These are phyloP conservation scores for Maccullochella peelii DNA, from an alignment of 2,113 vertebrate species.

Conservation along the genomic window DNA sequence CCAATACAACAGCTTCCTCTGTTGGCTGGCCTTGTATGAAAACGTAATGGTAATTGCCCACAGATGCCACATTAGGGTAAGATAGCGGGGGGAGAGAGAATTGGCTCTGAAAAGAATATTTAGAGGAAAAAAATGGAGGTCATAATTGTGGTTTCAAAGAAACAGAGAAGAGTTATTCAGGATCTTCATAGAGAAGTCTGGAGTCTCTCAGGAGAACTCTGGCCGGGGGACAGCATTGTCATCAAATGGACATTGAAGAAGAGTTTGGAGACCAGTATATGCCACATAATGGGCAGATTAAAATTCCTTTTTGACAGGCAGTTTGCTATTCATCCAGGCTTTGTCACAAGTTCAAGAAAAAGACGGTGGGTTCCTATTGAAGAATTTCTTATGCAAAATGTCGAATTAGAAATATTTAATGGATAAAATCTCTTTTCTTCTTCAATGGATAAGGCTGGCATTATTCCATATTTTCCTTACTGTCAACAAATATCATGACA, in stretches of 20 bases:
- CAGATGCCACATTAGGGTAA: constrained; percentile 70
- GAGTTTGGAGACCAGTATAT: constrained; percentile 9
- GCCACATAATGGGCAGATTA: constrained; percentile 55
- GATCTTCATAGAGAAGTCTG: constrained; percentile 38
- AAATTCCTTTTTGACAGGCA: constrained; percentile 56
- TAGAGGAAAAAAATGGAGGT: constrained; percentile 40
- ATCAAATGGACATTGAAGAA: constrained; percentile 34
- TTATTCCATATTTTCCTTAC: background rate
- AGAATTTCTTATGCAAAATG: background rate
- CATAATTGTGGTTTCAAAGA: constrained; percentile 63
- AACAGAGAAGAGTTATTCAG: constrained; percentile 64
- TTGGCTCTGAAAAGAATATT: constrained; percentile 64
- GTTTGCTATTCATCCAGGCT: constrained; percentile 34
- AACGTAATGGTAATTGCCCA: constrained; percentile 71
- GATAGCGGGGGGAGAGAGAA: constrained; percentile 24
- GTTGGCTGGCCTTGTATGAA: constrained; percentile 73
- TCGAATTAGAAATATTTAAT: background rate
- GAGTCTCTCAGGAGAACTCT: constrained; percentile 35
- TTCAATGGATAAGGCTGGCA: background rate
- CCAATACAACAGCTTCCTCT: constrained; percentile 76
- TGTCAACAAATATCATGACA: background rate
- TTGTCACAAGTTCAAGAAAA: constrained; percentile 5
- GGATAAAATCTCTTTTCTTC: background rate
- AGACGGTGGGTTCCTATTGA: background rate
- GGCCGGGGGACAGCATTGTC: constrained; percentile 48